Percentiles rank a stretch among this genome's conserved stretches.
Conservation (phyloP, 2,113 vertebrate species). For the Capreolus pygargus region DNA sequence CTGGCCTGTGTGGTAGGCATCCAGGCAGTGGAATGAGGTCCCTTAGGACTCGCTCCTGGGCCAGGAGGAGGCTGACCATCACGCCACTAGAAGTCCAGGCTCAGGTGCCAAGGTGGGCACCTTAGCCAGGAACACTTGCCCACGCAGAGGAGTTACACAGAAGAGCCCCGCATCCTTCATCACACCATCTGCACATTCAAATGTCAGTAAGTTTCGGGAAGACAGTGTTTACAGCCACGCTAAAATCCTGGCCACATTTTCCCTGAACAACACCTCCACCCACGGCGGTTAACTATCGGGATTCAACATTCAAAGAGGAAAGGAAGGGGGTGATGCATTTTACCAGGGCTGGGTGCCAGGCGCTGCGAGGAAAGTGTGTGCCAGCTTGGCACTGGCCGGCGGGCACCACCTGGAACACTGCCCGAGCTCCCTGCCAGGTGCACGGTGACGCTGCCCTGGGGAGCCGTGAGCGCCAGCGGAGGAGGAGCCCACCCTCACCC, state of each 20-base stretch:
- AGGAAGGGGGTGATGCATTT: background rate
- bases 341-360: background rate
- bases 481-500: background rate
- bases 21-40: background rate
- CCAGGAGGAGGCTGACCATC: background rate
- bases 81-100: background rate
- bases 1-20: background rate
- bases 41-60: background rate
- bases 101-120: background rate
- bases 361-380: background rate
- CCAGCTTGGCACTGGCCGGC: background rate
- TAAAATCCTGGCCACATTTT: background rate
- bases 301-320: constrained; percentile 1
- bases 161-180: background rate
- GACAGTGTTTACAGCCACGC: constrained; percentile 32
- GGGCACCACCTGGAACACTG: background rate
- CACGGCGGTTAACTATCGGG: background rate
- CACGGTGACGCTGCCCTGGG: background rate
- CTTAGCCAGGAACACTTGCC: fast-evolving
- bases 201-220: constrained; percentile 40
- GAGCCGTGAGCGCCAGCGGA: background rate
- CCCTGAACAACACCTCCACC: constrained; percentile 52
- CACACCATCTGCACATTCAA: background rate
- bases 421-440: background rate
- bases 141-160: background rate